Evolutionary conservation across 2,113 vertebrate species (phyloP), one percentile per base, ranked within the genome.

Genomic region (Triplophysa dalaica): DNA sequence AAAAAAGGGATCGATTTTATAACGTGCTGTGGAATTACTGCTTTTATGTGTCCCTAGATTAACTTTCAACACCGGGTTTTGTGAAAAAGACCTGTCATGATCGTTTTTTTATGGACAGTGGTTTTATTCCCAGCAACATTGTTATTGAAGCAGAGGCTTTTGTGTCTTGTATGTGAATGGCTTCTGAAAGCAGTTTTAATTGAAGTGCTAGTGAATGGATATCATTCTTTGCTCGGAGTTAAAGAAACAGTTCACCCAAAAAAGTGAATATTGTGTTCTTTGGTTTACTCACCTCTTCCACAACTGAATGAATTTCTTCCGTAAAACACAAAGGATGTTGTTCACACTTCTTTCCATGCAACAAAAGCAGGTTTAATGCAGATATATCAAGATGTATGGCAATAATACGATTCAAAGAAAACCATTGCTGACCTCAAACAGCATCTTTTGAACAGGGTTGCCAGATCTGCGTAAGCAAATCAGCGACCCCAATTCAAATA

Each of bases 1-100:
- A 62, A 21, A 63, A 43, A 63, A 43, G 4, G 22, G 73, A 63
- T 63, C 73, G 60, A 75, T 75, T 63, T 63, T 75, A 74, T 60
- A 75, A 50, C 60, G 8, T 29, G 8, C 73, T 75, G 9, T 3
- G 16, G 48, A 75, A 26, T 43, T 29, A n/a, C 41, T 63, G 22
- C 58, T 62, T 73, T 75, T 75, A 75, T 62, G 52, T 33, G 13
- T 75, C 60, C 38, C 56, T 16, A 45, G 9, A 75, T 45, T 62
- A 75, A 75, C 72, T 62, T 75, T 21, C 21, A 58, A 58, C 54
- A 21, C 16, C 8, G 17, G 8, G 13, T 24, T 73, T 21, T 43
- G 54, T 74, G 33, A 41, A 22, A 72, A 60, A 73, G 8, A 16
- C 1, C 17, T 38, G 70, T 17, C 52, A 22, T 21, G 54, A 58